Percentiles rank a stretch among this genome's conserved stretches.
Evolutionary conservation across 2,888 invertebrate genomes (phyloP).

Genomic region (Agonopterix arenella): DNA sequence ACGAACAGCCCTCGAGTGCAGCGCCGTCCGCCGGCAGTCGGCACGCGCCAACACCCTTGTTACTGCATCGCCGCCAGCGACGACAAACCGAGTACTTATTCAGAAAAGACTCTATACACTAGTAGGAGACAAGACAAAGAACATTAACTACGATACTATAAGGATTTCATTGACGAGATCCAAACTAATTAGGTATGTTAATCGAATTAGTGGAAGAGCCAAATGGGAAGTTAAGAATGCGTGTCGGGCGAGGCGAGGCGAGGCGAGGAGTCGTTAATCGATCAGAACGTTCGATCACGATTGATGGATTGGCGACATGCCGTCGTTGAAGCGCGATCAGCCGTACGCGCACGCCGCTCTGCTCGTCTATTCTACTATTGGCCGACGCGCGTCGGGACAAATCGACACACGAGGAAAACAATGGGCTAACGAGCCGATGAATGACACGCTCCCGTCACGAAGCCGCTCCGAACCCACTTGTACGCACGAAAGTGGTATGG

Average conservation of each 20-base stretch:
- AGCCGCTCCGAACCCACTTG: conserved; percentile 50
- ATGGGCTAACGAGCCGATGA: conserved; percentile 70
- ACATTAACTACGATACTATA: background rate
- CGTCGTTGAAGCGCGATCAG: conserved; percentile 39
- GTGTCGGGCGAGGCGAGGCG: conserved; percentile 28
- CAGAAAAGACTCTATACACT: background rate
- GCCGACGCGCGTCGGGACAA: conserved; percentile 52
- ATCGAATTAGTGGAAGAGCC: background rate
- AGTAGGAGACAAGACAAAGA: background rate
- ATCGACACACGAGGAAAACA: conserved; percentile 67
- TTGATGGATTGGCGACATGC: conserved; percentile 65
- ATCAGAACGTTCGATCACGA: conserved; percentile 62
- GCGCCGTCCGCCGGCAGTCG: conserved; percentile 43
- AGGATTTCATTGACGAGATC: background rate
- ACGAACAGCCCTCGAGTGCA: conserved; percentile 61
- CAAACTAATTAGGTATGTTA: background rate
- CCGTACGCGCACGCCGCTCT: conserved; percentile 46
- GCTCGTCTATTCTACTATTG: conserved; percentile 58
- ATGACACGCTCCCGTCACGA: conserved; percentile 60
- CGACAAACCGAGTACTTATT: conserved; percentile 8
- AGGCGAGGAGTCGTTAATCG: conserved; percentile 38
- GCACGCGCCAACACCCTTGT: conserved; percentile 50
- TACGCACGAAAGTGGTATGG: conserved; percentile 47
- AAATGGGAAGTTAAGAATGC: conserved; percentile 41
- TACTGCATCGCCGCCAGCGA: conserved; percentile 22